A percentile compares a stretch with the other conserved stretches of the same genome.
phyloP scores from a whole-genome alignment of 2,797 vertebrate species.

The Danio kyathit region DNA sequence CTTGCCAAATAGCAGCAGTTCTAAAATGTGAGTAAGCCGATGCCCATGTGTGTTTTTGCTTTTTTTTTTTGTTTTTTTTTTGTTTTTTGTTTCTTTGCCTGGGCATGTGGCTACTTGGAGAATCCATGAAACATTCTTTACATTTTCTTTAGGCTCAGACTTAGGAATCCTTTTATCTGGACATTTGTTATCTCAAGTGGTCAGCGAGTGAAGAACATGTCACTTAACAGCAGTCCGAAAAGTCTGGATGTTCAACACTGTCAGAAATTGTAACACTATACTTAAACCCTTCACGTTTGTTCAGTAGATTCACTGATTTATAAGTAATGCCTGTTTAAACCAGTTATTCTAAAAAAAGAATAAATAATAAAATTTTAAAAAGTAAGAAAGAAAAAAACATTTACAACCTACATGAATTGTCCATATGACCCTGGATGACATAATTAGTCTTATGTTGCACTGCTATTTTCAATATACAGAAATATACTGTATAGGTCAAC shows the following conservation, averaged over 20 bases:
- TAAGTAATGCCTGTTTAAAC: neutral
- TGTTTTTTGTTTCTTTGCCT: constrained; percentile 18
- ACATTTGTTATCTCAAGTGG: constrained; percentile 47
- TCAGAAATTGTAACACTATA: constrained; percentile 21
- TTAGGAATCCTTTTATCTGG: constrained; percentile 36
- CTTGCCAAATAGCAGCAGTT: constrained; percentile 8
- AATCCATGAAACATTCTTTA: constrained; percentile 42
- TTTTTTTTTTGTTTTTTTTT: too few relatives aligned
- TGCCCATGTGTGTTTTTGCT: constrained; percentile 1
- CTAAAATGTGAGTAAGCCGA: neutral
- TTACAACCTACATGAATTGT: too few relatives aligned
- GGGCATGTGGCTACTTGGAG: constrained; percentile 41
- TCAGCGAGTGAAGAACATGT: constrained; percentile 26
- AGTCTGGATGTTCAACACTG: neutral
- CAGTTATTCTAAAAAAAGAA: neutral
- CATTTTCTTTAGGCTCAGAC: constrained; percentile 33
- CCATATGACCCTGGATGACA: too few relatives aligned
- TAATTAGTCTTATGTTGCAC: too few relatives aligned
- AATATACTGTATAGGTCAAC: too few relatives aligned
- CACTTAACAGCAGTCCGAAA: neutral
- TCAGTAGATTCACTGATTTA: neutral
- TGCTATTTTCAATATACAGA: too few relatives aligned
- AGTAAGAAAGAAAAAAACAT: too few relatives aligned
- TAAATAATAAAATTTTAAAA: too few relatives aligned
- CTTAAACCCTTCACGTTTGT: neutral